A percentile compares a stretch with the other conserved stretches of the same genome.
These are phyloP conservation scores for Dolomedes plantarius DNA, from an alignment of 2,888 invertebrate species.

Conservation along the genomic window DNA sequence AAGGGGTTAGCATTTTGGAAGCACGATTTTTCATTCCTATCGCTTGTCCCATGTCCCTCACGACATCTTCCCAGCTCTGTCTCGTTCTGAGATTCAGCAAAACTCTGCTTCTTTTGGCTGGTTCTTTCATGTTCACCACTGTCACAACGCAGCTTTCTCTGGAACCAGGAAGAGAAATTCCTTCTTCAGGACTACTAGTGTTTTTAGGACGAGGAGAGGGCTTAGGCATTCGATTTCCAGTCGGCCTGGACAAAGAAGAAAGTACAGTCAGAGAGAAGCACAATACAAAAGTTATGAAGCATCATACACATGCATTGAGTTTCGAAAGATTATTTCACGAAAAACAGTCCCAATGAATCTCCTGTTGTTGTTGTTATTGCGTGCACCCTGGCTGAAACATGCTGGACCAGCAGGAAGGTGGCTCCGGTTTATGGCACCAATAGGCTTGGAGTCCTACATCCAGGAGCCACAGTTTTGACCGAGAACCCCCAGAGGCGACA, in stretches of 20 bases:
- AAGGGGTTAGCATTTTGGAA: conserved; percentile 92
- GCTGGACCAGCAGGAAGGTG: too few relatives aligned
- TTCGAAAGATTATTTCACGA: too few relatives aligned
- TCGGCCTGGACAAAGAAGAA: not conserved
- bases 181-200: conserved; percentile 21
- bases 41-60: conserved; percentile 94
- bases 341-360: too few relatives aligned
- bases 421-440: too few relatives aligned
- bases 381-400: too few relatives aligned
- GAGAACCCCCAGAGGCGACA: too few relatives aligned
- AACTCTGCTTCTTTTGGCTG: conserved; percentile 92
- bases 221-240: not conserved
- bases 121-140: conserved; percentile 94
- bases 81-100: conserved; percentile 92
- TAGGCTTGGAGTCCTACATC: too few relatives aligned
- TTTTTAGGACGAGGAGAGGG: not conserved
- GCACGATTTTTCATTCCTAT: conserved; percentile 90
- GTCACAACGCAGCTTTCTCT: conserved; percentile 86
- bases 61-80: conserved; percentile 94
- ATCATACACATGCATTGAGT: too few relatives aligned
- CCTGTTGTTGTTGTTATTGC: too few relatives aligned
- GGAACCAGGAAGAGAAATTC: conserved; percentile 83
- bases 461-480: too few relatives aligned
- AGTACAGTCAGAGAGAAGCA: too few relatives aligned
- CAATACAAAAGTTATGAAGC: too few relatives aligned